Evolutionary conservation across 2,888 invertebrate species (phyloP), one percentile per base, ranked within the genome.

Genomic region (Endomychus coccineus): DNA sequence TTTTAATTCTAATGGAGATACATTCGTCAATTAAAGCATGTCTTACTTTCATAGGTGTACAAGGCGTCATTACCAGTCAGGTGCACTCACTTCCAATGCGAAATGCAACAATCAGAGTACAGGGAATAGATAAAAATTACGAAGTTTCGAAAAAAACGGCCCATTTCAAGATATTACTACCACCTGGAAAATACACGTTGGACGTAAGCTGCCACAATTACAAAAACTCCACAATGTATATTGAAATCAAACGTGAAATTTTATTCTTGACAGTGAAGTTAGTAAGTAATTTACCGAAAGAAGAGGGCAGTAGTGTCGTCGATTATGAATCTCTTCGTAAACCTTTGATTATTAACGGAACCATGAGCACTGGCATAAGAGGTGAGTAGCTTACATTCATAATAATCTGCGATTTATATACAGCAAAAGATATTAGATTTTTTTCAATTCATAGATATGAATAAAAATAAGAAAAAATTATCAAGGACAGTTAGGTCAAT

Each of bases 21-120:
- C n/a, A n/a, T n/a, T n/a, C n/a, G n/a, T n/a, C n/a, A n/a, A n/a
- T n/a, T n/a, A n/a, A n/a, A n/a, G n/a, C n/a, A n/a, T n/a, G n/a
- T n/a, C n/a, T n/a, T n/a, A n/a, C n/a, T n/a, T n/a, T n/a, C n/a
- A n/a, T n/a, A n/a, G n/a, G n/a, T n/a, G n/a, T n/a, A n/a, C n/a
- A n/a, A n/a, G n/a, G n/a, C n/a, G n/a, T n/a, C n/a, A n/a, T n/a
- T n/a, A n/a, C n/a, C n/a, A n/a, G n/a, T n/a, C n/a, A n/a, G n/a
- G n/a, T n/a, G n/a, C n/a, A n/a, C n/a, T n/a, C n/a, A n/a, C n/a
- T n/a, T n/a, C n/a, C 83, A 1, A 65, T 90, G 54, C 70, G 79
- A 1, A 75, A 83, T 37, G 90, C 91, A 0, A 71, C 71, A 1
- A 70, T 96, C 1, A 69, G 70, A 3, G 71, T 96, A 1, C 65